Percentiles rank a stretch among this genome's conserved stretches.
phyloP scores from a whole-genome alignment of 1,140 invertebrate genomes.

The Drosophila burlai region DNA sequence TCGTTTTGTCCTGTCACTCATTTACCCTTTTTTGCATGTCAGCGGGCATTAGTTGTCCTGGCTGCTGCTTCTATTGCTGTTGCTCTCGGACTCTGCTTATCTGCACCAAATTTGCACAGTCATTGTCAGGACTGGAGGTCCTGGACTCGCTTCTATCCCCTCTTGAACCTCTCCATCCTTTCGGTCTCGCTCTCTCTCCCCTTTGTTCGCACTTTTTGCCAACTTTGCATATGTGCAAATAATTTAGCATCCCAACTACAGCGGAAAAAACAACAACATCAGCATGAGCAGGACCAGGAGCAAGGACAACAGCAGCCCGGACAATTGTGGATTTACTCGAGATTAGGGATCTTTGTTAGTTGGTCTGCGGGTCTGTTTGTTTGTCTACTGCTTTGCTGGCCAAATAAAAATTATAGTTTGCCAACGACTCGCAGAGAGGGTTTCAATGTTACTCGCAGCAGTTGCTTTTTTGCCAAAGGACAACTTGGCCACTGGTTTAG shows the following conservation, averaged over 20 bases:
- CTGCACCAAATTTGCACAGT: conserved; percentile 81
- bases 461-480: conserved; percentile 23
- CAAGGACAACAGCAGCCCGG: conserved; percentile 17
- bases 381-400: conserved; percentile 48
- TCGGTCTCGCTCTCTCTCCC: conserved; percentile 41
- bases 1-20: conserved; percentile 73
- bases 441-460: conserved; percentile 13
- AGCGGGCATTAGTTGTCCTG: conserved; percentile 77
- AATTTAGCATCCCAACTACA: conserved; percentile 60
- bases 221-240: conserved; percentile 83
- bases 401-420: conserved; percentile 76
- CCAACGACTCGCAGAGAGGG: conserved; percentile 17
- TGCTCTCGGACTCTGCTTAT: conserved; percentile 76
- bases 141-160: conserved; percentile 22
- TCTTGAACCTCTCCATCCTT: conserved; percentile 45
- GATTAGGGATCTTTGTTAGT: conserved; percentile 81
- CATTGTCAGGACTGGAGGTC: conserved; percentile 66
- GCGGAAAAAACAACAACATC: conserved; percentile 31
- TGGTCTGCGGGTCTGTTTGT: conserved; percentile 51
- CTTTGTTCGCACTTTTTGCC: conserved; percentile 72
- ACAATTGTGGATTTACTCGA: conserved; percentile 77
- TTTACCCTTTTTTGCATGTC: conserved; percentile 82
- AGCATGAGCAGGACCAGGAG: conserved; percentile 17
- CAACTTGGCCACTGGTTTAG: conserved; percentile 27
- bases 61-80: conserved; percentile 27